A percentile compares a stretch with the other conserved stretches of the same genome.
Evolutionary conservation across 2,888 invertebrate species (phyloP).

Genomic region (Liposcelis brunnea): DNA sequence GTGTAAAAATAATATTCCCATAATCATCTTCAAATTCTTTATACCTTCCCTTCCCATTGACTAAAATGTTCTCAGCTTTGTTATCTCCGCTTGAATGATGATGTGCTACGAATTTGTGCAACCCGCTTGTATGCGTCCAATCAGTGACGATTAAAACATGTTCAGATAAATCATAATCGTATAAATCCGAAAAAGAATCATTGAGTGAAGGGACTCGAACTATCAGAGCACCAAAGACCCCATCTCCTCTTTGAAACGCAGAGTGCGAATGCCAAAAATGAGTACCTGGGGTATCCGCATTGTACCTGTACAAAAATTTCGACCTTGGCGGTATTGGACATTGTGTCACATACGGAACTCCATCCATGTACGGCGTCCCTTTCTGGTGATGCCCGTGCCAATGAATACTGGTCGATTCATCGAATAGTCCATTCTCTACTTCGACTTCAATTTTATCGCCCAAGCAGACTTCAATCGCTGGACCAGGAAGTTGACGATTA

Average conservation of each 20-base stretch:
- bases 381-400: slow-evolving; percentile 82
- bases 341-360: slow-evolving; percentile 71
- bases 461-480: slow-evolving; percentile 69
- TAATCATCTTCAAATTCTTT: slow-evolving; percentile 26
- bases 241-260: slow-evolving; percentile 75
- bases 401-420: slow-evolving; percentile 71
- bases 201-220: slow-evolving; percentile 46
- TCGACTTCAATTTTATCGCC: slow-evolving; percentile 72
- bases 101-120: slow-evolving; percentile 64
- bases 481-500: slow-evolving; percentile 78
- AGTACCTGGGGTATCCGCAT: slow-evolving; percentile 55
- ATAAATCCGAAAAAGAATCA: slow-evolving; percentile 46
- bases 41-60: slow-evolving; percentile 64
- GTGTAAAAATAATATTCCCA: slow-evolving; percentile 32
- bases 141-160: slow-evolving; percentile 64
- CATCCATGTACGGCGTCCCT: slow-evolving; percentile 72
- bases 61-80: slow-evolving; percentile 60
- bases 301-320: slow-evolving; percentile 44
- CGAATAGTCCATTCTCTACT: slow-evolving; percentile 58
- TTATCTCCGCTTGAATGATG: slow-evolving; percentile 69
- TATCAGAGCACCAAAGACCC: slow-evolving; percentile 61
- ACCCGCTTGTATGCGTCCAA: slow-evolving; percentile 59
- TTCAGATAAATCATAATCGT: slow-evolving; percentile 61
- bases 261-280: slow-evolving; percentile 71
- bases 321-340: slow-evolving; percentile 63